Percentiles rank a stretch among this genome's conserved stretches.
phyloP scores from a whole-genome alignment of 2,888 invertebrate species.

The Elegia similella region DNA sequence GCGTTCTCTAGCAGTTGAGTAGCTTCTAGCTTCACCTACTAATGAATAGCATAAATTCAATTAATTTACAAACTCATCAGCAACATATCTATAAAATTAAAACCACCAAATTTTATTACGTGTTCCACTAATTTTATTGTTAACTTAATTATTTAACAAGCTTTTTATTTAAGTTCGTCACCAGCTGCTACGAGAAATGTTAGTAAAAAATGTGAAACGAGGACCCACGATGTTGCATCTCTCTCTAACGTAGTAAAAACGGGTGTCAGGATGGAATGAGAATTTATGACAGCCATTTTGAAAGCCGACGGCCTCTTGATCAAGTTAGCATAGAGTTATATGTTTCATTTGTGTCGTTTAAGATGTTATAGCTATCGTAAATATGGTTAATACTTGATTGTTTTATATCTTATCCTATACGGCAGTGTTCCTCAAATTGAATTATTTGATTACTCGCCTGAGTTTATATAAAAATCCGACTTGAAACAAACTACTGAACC shows the following conservation, averaged over 20 bases:
- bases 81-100: constrained; percentile 1
- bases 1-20: too few relatives aligned
- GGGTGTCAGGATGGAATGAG: constrained; percentile 1
- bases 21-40: too few relatives aligned
- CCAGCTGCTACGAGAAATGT: constrained; percentile 3
- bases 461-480: too few relatives aligned
- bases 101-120: not conserved
- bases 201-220: not conserved
- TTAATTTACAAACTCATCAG: too few relatives aligned
- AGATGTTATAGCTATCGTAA: constrained; percentile 9
- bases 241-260: not conserved
- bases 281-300: constrained; percentile 10
- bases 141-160: constrained; percentile 1
- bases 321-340: constrained; percentile 10
- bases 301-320: constrained; percentile 5
- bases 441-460: not conserved
- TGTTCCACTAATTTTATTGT: constrained; percentile 3
- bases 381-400: constrained; percentile 5
- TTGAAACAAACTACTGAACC: too few relatives aligned
- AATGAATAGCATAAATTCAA: too few relatives aligned
- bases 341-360: constrained; percentile 10
- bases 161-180: not conserved
- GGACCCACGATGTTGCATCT: not conserved
- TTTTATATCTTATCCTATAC: not conserved
- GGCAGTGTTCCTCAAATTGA: not conserved